Evolutionary conservation across 1,140 invertebrate species (phyloP).

Genomic region (Metaphire vulgaris): DNA sequence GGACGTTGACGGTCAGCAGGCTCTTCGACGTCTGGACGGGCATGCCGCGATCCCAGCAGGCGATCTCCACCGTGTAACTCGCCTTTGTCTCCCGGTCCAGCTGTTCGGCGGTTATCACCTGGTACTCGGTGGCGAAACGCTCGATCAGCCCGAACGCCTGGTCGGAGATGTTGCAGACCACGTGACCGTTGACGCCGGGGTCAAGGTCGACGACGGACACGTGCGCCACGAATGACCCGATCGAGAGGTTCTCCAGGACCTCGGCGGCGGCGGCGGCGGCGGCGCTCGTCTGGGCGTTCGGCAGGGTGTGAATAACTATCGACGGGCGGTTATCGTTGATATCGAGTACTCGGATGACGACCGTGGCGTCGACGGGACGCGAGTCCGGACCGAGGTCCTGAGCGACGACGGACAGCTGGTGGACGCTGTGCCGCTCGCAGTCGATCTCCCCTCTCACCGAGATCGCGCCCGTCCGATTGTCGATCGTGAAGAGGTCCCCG

Average conservation of each 20-base stretch:
- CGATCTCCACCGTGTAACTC: conserved; percentile 76
- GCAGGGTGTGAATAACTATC: background rate
- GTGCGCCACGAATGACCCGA: conserved; percentile 22
- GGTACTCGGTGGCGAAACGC: conserved; percentile 6
- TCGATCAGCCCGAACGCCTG: background rate
- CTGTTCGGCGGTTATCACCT: conserved; percentile 57
- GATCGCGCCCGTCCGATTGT: conserved; percentile 59
- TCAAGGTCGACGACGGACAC: conserved; percentile 27
- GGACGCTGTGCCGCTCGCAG: conserved; percentile 10
- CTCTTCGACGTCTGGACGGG: no score
- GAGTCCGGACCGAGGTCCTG: conserved; percentile 7
- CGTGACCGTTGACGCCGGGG: conserved; percentile 10
- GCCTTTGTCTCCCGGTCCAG: conserved; percentile 79
- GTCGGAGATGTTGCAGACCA: conserved; percentile 13
- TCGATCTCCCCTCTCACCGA: conserved; percentile 11
- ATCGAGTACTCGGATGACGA: conserved; percentile 15
- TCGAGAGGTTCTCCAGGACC: conserved; percentile 10
- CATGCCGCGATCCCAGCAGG: conserved; percentile 71
- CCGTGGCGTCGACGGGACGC: background rate
- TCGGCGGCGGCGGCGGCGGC: background rate
- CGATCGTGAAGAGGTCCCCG: conserved; percentile 69
- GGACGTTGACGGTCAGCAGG: conserved; percentile 77
- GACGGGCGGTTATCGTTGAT: conserved; percentile 19
- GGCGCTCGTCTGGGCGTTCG: background rate
- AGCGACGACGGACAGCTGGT: conserved; percentile 16